A percentile compares a stretch with the other conserved stretches of the same genome.
These are phyloP conservation scores for Crocodylus rhombifer DNA, from an alignment of 2,797 vertebrate genomes.

Conservation along the genomic window DNA sequence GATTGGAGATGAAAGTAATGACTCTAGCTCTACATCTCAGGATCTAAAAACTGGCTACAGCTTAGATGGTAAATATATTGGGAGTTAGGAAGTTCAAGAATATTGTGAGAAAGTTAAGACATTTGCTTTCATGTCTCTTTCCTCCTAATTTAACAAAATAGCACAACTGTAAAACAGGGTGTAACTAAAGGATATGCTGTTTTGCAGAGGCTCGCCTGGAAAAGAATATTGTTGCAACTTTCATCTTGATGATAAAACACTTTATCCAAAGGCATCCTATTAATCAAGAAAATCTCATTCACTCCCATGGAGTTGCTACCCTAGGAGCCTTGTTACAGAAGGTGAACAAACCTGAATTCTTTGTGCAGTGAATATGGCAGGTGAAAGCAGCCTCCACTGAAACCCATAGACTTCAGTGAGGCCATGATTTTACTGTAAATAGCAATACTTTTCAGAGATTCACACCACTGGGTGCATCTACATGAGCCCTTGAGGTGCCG, in stretches of 20 bases:
- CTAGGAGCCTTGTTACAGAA: conserved; percentile 94
- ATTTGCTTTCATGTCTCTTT: neutral
- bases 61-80: neutral
- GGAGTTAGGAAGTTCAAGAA: neutral
- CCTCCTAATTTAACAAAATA: neutral
- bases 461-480: neutral
- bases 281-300: conserved; percentile 94
- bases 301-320: conserved; percentile 89
- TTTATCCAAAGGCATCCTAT: conserved; percentile 94
- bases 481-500: too few species aligned
- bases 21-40: neutral
- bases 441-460: neutral
- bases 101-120: neutral
- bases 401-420: neutral
- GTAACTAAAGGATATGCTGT: conserved; percentile 28
- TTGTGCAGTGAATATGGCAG: neutral
- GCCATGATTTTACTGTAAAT: neutral
- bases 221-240: conserved; percentile 94
- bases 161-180: neutral
- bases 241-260: conserved; percentile 94
- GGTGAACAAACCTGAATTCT: conserved; percentile 74
- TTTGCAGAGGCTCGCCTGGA: conserved; percentile 93
- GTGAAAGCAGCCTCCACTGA: neutral
- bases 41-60: neutral
- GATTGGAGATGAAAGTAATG: neutral